Conservation (phyloP, 2,113 vertebrate species). For the Progne subis region DNA sequence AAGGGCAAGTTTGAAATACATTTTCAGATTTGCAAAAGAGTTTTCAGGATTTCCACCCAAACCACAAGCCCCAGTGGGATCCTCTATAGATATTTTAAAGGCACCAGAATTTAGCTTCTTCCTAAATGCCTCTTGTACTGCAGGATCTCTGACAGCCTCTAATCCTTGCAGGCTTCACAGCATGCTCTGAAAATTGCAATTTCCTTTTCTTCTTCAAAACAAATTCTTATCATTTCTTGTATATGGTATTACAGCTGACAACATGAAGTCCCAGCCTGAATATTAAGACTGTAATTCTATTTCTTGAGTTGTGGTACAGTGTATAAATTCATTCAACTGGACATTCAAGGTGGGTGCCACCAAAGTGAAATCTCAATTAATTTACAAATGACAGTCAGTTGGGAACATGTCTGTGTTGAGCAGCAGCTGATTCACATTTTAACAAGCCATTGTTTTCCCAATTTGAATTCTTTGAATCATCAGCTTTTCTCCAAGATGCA, state of each 20-base stretch:
- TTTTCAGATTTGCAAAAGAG: background rate
- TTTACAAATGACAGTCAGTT: background rate
- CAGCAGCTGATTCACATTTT: background rate
- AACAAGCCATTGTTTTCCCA: background rate
- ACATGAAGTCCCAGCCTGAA: background rate
- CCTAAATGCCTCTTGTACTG: background rate
- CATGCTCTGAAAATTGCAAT: slow-evolving; percentile 9
- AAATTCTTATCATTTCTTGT: slow-evolving; percentile 49
- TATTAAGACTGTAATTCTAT: background rate
- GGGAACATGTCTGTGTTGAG: background rate
- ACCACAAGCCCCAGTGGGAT: background rate
- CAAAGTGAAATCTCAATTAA: background rate
- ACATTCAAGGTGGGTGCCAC: background rate
- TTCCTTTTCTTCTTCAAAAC: slow-evolving; percentile 38
- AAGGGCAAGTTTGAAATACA: background rate
- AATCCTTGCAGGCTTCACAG: slow-evolving; percentile 41
- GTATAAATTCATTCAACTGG: background rate
- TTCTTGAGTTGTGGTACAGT: background rate
- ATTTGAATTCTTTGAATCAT: background rate
- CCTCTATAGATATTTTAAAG: background rate
- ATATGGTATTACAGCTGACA: slow-evolving; percentile 21
- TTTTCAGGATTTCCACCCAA: background rate
- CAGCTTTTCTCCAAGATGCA: background rate
- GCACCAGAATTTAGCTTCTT: background rate
- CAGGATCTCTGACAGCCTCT: slow-evolving; percentile 8